A percentile compares a stretch with the other conserved stretches of the same genome.
Evolutionary conservation across 2,113 vertebrate genomes (phyloP).

Genomic region (Pangasianodon gigas): DNA sequence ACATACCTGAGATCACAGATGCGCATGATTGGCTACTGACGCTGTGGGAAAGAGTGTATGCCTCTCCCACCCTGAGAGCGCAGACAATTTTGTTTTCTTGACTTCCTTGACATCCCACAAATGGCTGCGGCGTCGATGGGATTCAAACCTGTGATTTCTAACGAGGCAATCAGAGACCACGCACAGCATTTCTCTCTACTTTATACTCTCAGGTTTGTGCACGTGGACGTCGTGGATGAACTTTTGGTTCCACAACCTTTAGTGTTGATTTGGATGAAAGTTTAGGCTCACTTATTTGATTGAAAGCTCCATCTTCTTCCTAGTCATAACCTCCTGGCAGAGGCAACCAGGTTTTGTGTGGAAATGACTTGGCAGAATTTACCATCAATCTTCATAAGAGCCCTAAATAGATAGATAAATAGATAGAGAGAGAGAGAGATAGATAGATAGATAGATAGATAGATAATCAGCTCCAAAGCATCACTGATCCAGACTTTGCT

Average conservation of each 20-base stretch:
- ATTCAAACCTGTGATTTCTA: background rate
- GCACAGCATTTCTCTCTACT: background rate
- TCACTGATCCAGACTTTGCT: background rate
- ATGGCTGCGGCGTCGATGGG: too few species aligned
- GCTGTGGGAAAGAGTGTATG: background rate
- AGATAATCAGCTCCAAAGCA: background rate
- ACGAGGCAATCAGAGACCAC: background rate
- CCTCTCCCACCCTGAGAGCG: background rate
- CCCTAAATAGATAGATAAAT: too few species aligned
- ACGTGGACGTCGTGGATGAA: background rate
- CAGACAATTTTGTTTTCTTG: too few species aligned
- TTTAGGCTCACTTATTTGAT: background rate
- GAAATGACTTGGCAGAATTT: background rate
- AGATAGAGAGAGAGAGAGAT: too few species aligned
- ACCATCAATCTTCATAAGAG: background rate
- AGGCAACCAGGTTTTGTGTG: background rate
- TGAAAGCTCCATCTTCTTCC: background rate
- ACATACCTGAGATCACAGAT: background rate
- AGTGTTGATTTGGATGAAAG: background rate
- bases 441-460: too few species aligned
- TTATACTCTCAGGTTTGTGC: background rate
- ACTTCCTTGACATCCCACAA: too few species aligned
- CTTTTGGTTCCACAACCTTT: background rate
- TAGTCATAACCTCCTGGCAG: background rate
- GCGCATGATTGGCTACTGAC: background rate